phyloP scores from a whole-genome alignment of 2,797 vertebrate genomes.

The Gobionotothen gibberifrons region DNA sequence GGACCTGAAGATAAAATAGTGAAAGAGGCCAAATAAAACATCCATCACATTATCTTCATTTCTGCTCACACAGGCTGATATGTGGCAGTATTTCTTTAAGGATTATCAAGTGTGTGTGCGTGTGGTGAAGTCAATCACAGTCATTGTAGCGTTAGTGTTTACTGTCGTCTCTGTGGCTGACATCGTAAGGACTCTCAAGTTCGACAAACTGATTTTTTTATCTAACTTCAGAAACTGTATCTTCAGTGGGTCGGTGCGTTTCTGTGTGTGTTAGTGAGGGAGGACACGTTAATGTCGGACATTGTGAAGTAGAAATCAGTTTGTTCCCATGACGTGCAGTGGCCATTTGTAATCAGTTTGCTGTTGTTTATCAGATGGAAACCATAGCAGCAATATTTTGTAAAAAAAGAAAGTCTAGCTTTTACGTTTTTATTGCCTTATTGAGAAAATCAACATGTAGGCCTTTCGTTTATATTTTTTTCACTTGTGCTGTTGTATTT shows the following conservation, averaged over 20 bases:
- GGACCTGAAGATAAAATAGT: slow-evolving; percentile 66
- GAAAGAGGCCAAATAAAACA: slow-evolving; percentile 74
- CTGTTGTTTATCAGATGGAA: slow-evolving; percentile 75
- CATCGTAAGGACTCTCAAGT: slow-evolving; percentile 50
- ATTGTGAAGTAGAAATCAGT: slow-evolving; percentile 68
- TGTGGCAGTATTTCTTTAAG: slow-evolving; percentile 61
- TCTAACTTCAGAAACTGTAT: slow-evolving; percentile 41
- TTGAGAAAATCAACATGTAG: slow-evolving; percentile 69
- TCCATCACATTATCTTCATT: slow-evolving; percentile 44
- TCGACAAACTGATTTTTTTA: slow-evolving; percentile 17
- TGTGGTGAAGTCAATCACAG: slow-evolving; percentile 66
- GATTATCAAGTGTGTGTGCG: slow-evolving; percentile 38
- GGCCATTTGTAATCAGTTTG: slow-evolving; percentile 79
- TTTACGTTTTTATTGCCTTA: slow-evolving; percentile 84
- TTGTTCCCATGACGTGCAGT: slow-evolving; percentile 77
- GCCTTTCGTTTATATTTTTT: slow-evolving; percentile 66
- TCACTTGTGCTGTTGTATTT: slow-evolving; percentile 76
- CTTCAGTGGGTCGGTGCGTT: slow-evolving; percentile 52
- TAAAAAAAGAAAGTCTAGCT: slow-evolving; percentile 67
- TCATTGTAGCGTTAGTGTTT: slow-evolving; percentile 70
- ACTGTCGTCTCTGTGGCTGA: slow-evolving; percentile 68
- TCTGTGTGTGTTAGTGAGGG: slow-evolving; percentile 59
- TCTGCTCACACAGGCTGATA: slow-evolving; percentile 52
- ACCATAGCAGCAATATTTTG: slow-evolving; percentile 84
- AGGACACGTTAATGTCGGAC: slow-evolving; percentile 53